A percentile compares a stretch with the other conserved stretches of the same genome.
Conservation (phyloP, 2,113 vertebrate genomes). For the Sturnira hondurensis region DNA sequence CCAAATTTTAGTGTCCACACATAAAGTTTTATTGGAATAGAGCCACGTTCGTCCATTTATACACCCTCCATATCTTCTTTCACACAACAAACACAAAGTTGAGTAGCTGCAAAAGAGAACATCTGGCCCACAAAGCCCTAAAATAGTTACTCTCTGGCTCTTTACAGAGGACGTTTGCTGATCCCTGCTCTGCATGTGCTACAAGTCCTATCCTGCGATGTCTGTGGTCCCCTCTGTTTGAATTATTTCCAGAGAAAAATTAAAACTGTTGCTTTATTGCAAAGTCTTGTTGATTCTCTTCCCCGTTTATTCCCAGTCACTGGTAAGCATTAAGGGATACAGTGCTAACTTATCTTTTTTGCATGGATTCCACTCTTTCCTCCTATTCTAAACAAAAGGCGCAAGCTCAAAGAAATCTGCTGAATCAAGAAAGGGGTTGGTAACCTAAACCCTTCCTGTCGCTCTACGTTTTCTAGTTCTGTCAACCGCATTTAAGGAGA, state of each 20-base stretch:
- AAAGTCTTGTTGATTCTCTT: not conserved
- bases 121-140: not conserved
- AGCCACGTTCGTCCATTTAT: not conserved
- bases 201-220: not conserved
- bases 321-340: not conserved
- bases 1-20: not conserved
- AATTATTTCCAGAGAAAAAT: not conserved
- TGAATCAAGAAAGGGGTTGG: not conserved
- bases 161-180: not conserved
- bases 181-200: not conserved
- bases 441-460: not conserved
- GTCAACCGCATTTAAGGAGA: constrained; percentile 10
- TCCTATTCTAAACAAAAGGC: constrained; percentile 35
- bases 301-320: not conserved
- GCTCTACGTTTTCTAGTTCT: not conserved
- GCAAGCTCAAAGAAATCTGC: not conserved
- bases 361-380: not conserved
- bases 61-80: not conserved
- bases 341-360: not conserved
- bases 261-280: not conserved
- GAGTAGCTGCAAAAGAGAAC: not conserved
- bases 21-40: not conserved
- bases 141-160: not conserved
- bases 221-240: not conserved
- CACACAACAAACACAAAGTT: not conserved